These are phyloP conservation scores for Leucopsar rothschildi DNA, from an alignment of 2,113 vertebrate genomes.

Conservation along the genomic window DNA sequence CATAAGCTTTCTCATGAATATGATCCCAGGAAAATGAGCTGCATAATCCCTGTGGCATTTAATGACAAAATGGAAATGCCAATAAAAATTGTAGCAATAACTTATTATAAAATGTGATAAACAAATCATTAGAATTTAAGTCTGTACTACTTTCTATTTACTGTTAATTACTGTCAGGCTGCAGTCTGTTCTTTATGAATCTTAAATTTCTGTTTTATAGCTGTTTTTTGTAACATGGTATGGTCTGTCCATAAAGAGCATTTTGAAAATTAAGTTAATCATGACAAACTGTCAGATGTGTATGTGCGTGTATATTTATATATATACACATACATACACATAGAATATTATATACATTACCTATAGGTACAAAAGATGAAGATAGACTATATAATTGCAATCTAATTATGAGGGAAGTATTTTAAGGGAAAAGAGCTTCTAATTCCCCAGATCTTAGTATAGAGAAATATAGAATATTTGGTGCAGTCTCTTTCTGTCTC, in stretches of 20 bases:
- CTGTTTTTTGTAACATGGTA: neutral
- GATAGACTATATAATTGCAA: neutral
- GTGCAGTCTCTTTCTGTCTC: neutral
- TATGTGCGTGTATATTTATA: too few species aligned
- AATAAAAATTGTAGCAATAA: neutral
- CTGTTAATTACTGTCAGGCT: neutral
- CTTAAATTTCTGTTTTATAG: neutral
- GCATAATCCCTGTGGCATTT: neutral
- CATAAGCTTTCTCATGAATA: neutral
- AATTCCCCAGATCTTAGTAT: neutral
- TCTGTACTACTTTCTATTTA: neutral
- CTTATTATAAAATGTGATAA: neutral
- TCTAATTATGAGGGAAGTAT: neutral
- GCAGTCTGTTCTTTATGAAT: neutral
- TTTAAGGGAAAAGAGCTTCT: neutral
- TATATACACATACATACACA: neutral
- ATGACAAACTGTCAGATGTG: neutral
- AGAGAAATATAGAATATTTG: neutral
- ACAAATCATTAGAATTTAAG: neutral
- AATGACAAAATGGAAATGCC: neutral
- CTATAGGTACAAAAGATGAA: neutral
- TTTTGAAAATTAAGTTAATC: neutral
- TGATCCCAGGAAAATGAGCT: neutral
- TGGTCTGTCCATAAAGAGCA: neutral
- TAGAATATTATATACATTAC: too few species aligned